Base-by-base conservation (phyloP, 2,113 vertebrate species). In the Tricholaema leucomelas region DNA sequence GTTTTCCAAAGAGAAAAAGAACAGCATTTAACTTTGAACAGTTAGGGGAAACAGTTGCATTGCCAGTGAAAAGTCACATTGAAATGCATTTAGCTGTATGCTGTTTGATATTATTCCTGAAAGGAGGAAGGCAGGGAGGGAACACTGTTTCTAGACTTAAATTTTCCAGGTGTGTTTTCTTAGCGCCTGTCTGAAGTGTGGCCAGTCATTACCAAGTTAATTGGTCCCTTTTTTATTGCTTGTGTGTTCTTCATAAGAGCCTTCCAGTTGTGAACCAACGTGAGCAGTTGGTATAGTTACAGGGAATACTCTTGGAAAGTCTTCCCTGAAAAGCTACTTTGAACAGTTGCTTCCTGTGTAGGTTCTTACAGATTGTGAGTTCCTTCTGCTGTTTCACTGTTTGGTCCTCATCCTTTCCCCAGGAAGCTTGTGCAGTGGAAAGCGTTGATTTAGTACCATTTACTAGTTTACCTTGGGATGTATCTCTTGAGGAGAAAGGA, bases 211-310 rank as follows among this genome's bases (percentile, higher is more conserved):
- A 54, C 33, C n/a, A 70, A 48, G 35, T 77, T 88, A 63, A 30
- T 6, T 42, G 1, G 61, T 81, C 83, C 16, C 1, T 36, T 25
- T 83, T 74, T 70, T 61, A 38, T 48, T 44, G 8, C 20, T 81
- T n/a, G 5, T 1, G 0, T 66, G 5, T 25, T 65, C 46, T 66
- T 87, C 5, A 0, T 52, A 67, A 44, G 42, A 82, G 31, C 48
- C 21, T 91, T 85, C 24, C 14, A 36, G 33, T 42, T 75, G 28
- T 64, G 65, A 87, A n/a, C 20, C 35, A 63, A 17, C 0, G 2
- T 19, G 35, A 85, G 56, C 44, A 80, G 55, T 31, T 67, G 25
- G 6, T 56, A 13, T 50, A 17, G 60, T 40, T 85, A 59, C 17
- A 44, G 44, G 44, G 30, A 69, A 38, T 0, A 0, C n/a, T 77